Evolutionary conservation across 2,797 vertebrate species (phyloP).

Genomic region (Gymnothorax javanicus): DNA sequence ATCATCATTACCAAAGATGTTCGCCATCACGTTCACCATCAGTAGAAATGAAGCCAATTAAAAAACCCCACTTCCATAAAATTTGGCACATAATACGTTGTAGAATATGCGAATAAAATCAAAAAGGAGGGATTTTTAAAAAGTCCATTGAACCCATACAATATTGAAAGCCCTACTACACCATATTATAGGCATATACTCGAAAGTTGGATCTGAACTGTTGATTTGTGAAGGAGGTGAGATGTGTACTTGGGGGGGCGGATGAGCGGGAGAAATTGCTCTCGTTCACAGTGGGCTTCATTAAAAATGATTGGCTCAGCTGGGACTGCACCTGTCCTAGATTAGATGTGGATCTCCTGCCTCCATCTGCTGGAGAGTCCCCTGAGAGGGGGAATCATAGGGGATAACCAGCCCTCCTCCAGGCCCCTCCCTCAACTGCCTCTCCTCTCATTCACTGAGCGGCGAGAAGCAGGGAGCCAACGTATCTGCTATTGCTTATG

Average conservation of each 20-base stretch:
- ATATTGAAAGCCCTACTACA: too few relatives aligned
- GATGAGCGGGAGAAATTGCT: background rate
- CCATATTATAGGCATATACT: background rate
- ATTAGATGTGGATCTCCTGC: background rate
- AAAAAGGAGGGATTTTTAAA: too few relatives aligned
- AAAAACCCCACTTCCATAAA: background rate
- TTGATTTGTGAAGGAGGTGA: background rate
- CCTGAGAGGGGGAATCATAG: background rate
- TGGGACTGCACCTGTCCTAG: background rate
- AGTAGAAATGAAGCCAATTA: background rate
- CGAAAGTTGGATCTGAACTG: background rate
- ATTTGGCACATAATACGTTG: too few relatives aligned
- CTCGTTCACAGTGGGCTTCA: constrained; percentile 3
- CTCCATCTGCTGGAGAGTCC: background rate
- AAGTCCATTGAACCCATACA: too few relatives aligned
- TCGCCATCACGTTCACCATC: background rate
- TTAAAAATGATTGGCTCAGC: constrained; percentile 3
- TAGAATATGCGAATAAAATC: too few relatives aligned
- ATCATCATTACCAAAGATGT: background rate
- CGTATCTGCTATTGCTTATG: background rate
- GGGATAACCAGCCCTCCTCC: background rate
- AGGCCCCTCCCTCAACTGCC: background rate
- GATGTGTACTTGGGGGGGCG: background rate
- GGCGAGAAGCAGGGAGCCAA: background rate
- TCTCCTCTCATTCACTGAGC: background rate